Evolutionary conservation across 2,113 vertebrate genomes (phyloP), one percentile per base, ranked within the genome.

Genomic region (Phyllostomus discolor): DNA sequence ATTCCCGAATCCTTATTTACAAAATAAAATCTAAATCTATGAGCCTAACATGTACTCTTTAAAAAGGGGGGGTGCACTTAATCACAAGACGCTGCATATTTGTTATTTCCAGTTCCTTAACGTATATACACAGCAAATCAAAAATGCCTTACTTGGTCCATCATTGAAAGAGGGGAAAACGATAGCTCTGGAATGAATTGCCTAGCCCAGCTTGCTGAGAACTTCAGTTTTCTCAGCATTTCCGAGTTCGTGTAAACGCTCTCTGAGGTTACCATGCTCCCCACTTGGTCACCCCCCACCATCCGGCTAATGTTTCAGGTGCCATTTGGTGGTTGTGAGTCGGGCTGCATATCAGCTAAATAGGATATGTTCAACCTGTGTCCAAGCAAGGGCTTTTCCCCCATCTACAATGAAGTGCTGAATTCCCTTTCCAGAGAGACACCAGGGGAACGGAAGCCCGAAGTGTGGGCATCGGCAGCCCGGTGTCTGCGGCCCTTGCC

Each of bases 11-110:
- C 46, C 38, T 87, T 83, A 75, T 28, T 54, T 89, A 85, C 28
- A 96, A 98, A 98, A 97, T 89, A 97, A 98, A 98, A 85, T 96
- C 96, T 93, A 98, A 98, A 85, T 96, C 96, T 93, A 64, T 79
- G 94, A 96, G 87, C 84, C 31, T 4, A 16, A 75, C 84, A 97
- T 94, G 90, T 94, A 95, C 86, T 96, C 91, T 97, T 78, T 20
- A 22, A n/a, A 78, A 78, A 52, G n/a, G 14, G 14, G 4, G 31
- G 28, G 43, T 94, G 96, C 81, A 88, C 97, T 98, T 97, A 97
- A 96, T 96, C 95, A 93, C 79, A 91, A 86, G 75, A 88, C 90
- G 94, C 94, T 92, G 26, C 24, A 57, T 98, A 94, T 97, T 81
- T 91, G 78, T 95, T 96, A 96, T 98, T 98, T 98, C 96, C 95